These are phyloP conservation scores for Nylanderia fulva DNA, from an alignment of 1,140 invertebrate species.

Conservation along the genomic window DNA sequence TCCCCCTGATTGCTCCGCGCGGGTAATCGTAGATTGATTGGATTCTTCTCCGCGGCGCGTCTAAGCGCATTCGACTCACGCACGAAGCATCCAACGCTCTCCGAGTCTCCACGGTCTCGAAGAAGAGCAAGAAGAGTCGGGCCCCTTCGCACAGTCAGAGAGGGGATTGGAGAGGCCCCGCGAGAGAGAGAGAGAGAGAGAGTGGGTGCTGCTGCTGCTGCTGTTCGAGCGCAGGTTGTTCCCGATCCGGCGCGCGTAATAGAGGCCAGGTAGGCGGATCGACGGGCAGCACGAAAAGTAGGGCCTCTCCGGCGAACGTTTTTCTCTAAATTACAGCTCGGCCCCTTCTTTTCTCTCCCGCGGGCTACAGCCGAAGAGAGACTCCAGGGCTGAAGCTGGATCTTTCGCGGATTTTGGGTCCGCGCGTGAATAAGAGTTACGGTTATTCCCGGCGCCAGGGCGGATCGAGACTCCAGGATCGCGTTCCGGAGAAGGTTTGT, in stretches of 20 bases:
- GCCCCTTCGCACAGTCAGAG: slow-evolving; percentile 3
- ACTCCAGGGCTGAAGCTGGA: slow-evolving; percentile 61
- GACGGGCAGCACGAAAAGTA: slow-evolving; percentile 74
- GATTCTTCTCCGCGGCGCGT: slow-evolving; percentile 40
- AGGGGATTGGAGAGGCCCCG: not conserved
- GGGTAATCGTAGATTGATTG: slow-evolving; percentile 56
- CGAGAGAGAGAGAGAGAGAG: slow-evolving; percentile 19
- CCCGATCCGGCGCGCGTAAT: slow-evolving; percentile 64
- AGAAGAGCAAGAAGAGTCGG: not conserved
- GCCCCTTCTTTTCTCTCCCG: slow-evolving; percentile 56
- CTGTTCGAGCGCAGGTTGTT: slow-evolving; percentile 61
- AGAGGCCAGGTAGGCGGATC: slow-evolving; percentile 76
- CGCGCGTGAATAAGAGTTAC: slow-evolving; percentile 46
- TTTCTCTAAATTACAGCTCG: slow-evolving; percentile 77
- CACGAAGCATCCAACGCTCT: slow-evolving; percentile 11
- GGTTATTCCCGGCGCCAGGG: slow-evolving; percentile 35
- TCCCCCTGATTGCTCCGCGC: slow-evolving; percentile 26
- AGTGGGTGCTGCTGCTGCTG: slow-evolving; percentile 24
- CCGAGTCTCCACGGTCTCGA: slow-evolving; percentile 10
- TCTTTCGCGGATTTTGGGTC: slow-evolving; percentile 33
- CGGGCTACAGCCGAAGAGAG: slow-evolving; percentile 46
- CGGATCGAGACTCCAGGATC: slow-evolving; percentile 25
- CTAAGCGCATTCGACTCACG: slow-evolving; percentile 47
- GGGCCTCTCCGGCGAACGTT: slow-evolving; percentile 69
- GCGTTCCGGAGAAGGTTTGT: not conserved